A percentile compares a stretch with the other conserved stretches of the same genome.
phyloP scores from a whole-genome alignment of 2,888 invertebrate genomes.

The Drosophila nigritarsus region DNA sequence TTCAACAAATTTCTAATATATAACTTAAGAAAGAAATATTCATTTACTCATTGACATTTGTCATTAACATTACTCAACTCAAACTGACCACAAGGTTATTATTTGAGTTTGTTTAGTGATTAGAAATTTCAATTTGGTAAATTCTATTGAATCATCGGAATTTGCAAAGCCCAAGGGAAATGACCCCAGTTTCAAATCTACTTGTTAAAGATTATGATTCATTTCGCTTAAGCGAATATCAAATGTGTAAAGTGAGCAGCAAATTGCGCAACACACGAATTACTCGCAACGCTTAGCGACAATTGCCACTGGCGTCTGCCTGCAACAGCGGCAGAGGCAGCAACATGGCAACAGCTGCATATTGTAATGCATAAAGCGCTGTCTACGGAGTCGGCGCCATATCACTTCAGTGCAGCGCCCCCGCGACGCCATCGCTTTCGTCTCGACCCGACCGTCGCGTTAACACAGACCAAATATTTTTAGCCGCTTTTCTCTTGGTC shows the following conservation, averaged over 20 bases:
- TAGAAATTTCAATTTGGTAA: neutral
- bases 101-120: neutral
- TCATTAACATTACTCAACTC: neutral
- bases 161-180: neutral
- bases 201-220: constrained; percentile 24
- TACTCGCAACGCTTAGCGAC: constrained; percentile 11
- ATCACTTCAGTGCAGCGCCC: constrained; percentile 31
- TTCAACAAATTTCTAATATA: neutral
- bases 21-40: neutral
- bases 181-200: neutral
- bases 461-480: constrained; percentile 65
- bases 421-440: constrained; percentile 15
- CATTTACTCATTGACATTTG: neutral
- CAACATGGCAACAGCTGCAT: constrained; percentile 36
- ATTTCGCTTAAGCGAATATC: constrained; percentile 28
- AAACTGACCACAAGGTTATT: neutral
- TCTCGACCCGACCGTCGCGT: constrained; percentile 15
- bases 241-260: constrained; percentile 20
- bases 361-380: constrained; percentile 41
- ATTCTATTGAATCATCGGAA: neutral
- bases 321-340: constrained; percentile 9
- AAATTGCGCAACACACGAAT: constrained; percentile 42
- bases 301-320: constrained; percentile 22
- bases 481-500: constrained; percentile 69
- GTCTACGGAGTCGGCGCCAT: constrained; percentile 51